Conservation (phyloP, 2,113 vertebrate genomes). For the Pitta sordida region DNA sequence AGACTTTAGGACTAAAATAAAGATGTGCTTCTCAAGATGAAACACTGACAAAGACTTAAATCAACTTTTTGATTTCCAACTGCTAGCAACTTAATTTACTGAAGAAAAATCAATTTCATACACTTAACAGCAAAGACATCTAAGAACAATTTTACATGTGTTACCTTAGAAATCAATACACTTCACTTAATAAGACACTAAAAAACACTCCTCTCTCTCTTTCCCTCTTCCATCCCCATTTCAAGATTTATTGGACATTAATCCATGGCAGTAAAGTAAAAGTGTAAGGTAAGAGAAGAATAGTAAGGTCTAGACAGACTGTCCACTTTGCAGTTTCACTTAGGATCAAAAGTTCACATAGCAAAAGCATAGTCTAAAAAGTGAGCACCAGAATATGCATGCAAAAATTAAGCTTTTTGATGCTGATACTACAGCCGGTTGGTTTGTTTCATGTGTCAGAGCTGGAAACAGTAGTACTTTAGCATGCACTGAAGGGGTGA, state of each 20-base stretch:
- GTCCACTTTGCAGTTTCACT: neutral
- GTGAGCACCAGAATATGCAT: neutral
- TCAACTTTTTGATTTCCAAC: neutral
- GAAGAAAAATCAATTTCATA: neutral
- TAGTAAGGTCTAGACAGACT: neutral
- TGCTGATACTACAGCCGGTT: neutral
- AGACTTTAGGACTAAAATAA: neutral
- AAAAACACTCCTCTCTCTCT: neutral
- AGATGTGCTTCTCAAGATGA: neutral
- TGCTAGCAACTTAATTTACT: neutral
- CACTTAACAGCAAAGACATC: neutral
- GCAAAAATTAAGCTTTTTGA: neutral
- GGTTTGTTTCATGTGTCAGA: neutral
- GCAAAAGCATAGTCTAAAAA: neutral
- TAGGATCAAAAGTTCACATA: neutral
- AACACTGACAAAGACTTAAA: neutral
- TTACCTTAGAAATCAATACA: neutral
- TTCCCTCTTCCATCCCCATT: neutral
- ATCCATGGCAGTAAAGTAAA: neutral
- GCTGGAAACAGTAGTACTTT: neutral
- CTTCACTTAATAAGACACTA: neutral
- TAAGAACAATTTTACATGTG: neutral
- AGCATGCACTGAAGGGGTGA: neutral
- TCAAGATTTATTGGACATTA: neutral
- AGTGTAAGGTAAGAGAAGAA: neutral